Evolutionary conservation across 2,888 invertebrate genomes (phyloP), one percentile per base, ranked within the genome.

Genomic region (Scotopteryx bipunctaria): DNA sequence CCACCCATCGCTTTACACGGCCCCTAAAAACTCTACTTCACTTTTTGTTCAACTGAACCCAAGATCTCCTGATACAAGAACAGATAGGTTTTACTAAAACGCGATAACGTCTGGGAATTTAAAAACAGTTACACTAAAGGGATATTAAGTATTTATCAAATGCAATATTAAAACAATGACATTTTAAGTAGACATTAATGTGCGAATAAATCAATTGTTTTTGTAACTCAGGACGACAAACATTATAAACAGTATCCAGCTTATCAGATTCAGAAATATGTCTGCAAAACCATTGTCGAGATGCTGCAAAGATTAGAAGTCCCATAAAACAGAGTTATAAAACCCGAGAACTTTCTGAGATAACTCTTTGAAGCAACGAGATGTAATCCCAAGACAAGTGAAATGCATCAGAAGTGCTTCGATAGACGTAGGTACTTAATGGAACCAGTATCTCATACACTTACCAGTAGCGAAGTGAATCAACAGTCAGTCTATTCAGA

Each of bases 1-100:
- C 77, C 78, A 76, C 77, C 77, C 74, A 76, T 75, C 59, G 71
- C 59, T 69, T 66, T 67, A 69, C 69, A 66, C 57, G 67, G 61
- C 64, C 66, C 62, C 60, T 65, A 63, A 67, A 70, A 66, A 65
- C 57, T 47, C 41, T 50, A 62, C 52, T 43, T 55, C 46, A 55
- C 43, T 41, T 52, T 53, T 58, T 62, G 56, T 63, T 64, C 50
- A 38, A 35, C 41, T 43, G 45, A 51, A 50, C 40, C 37, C 14
- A 25, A 59, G 54, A 59, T 59, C 52, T 49, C 42, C 32, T 37
- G 47, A 55, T 55, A 48, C 5, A 15, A 14, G 8, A 33, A 33
- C 15, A 36, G 5, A 8, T 5, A 35, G 5, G 36, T 23, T 37
- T 37, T 23, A 17, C 11, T 33, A 33, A 1, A 17, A 8, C 14